phyloP scores from a whole-genome alignment of 2,888 invertebrate genomes.

The Drosophila picticornis region DNA sequence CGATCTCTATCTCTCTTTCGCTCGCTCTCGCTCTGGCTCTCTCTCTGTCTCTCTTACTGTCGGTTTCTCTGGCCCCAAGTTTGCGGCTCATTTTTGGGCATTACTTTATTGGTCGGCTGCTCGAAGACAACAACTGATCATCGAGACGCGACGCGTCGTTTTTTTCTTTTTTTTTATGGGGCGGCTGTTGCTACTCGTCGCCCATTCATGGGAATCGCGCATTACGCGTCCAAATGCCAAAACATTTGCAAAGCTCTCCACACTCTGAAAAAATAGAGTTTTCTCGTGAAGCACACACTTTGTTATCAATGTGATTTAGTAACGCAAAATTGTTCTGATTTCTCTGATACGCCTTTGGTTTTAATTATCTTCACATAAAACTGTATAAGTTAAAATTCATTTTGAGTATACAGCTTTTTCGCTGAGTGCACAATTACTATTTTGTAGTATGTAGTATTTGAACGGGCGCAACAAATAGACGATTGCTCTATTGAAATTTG shows the following conservation, averaged over 20 bases:
- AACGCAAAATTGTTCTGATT: neutral
- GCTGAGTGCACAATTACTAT: neutral
- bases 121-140: neutral
- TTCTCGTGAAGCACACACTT: neutral
- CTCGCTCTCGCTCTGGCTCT: neutral
- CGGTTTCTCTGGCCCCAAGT: neutral
- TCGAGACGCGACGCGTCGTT: neutral
- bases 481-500: constrained; percentile 66
- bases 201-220: constrained; percentile 38
- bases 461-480: constrained; percentile 42
- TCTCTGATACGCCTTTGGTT: neutral
- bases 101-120: constrained; percentile 8
- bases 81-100: constrained; percentile 29
- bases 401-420: neutral
- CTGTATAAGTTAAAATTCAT: neutral
- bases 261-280: neutral
- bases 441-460: neutral
- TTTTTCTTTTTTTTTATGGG: neutral
- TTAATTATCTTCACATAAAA: neutral
- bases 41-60: neutral
- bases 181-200: neutral
- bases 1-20: neutral
- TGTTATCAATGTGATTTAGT: neutral
- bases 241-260: neutral
- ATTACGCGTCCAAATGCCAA: constrained; percentile 28